Evolutionary conservation across 2,797 vertebrate species (phyloP).

Genomic region (Ctenosaura bakeri): DNA sequence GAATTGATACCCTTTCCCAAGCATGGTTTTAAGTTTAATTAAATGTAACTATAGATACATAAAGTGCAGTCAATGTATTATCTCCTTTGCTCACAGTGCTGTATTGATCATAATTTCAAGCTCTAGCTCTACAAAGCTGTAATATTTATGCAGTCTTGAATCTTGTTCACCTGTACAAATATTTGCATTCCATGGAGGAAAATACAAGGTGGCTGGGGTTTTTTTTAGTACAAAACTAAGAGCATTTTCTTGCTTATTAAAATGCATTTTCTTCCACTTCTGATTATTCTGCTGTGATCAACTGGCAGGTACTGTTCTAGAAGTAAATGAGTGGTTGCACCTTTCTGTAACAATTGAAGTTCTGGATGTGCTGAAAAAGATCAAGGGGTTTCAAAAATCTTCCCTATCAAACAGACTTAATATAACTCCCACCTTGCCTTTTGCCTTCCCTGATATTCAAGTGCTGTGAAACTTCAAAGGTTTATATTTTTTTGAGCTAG

Average conservation of each 20-base stretch:
- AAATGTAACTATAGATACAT: background rate
- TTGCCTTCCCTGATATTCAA: slow-evolving; percentile 14
- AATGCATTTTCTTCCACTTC: slow-evolving; percentile 18
- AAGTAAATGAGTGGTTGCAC: slow-evolving; percentile 1
- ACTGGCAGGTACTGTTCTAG: background rate
- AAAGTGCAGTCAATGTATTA: background rate
- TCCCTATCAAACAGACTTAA: slow-evolving; percentile 27
- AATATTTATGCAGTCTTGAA: background rate
- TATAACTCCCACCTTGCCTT: slow-evolving; percentile 9
- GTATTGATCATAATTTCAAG: background rate
- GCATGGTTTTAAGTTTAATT: background rate
- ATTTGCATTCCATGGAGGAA: slow-evolving; percentile 12
- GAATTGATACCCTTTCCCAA: background rate
- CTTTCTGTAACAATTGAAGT: background rate
- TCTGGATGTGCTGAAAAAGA: slow-evolving; percentile 18
- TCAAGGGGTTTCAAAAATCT: slow-evolving; percentile 39
- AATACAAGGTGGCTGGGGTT: background rate
- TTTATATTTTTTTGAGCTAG: slow-evolving; percentile 5
- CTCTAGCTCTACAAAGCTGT: too few relatives aligned
- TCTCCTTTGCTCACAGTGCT: background rate
- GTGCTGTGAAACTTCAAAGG: slow-evolving; percentile 38
- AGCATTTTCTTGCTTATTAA: background rate
- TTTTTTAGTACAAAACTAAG: background rate
- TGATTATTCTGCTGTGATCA: slow-evolving; percentile 4
- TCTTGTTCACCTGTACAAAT: background rate